phyloP scores from a whole-genome alignment of 2,888 invertebrate genomes.

The Trichopoda pennipes region DNA sequence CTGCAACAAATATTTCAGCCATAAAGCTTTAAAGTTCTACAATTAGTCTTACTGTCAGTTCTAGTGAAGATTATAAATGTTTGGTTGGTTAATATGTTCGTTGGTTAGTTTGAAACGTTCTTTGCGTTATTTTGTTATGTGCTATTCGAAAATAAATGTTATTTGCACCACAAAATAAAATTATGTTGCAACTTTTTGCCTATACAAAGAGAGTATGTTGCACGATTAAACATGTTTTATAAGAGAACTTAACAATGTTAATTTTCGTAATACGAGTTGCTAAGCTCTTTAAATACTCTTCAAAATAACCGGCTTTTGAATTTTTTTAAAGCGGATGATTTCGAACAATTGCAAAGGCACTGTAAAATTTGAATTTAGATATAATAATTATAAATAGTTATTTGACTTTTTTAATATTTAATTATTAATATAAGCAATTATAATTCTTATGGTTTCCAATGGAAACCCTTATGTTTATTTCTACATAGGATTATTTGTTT shows the following conservation, averaged over 20 bases:
- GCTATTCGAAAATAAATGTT: constrained; percentile 2
- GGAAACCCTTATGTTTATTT: too few relatives aligned
- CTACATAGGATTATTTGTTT: too few relatives aligned
- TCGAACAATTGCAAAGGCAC: too few relatives aligned
- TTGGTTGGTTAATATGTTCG: background rate
- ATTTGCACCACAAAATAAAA: constrained; percentile 15
- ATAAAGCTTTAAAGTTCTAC: constrained; percentile 23
- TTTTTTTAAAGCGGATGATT: constrained; percentile 2
- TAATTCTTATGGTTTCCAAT: too few relatives aligned
- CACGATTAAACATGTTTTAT: background rate
- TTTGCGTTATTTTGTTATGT: background rate
- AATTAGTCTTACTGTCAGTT: constrained; percentile 1
- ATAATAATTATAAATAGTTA: too few relatives aligned
- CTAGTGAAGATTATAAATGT: background rate
- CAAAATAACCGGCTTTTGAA: constrained; percentile 8
- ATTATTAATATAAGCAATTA: too few relatives aligned
- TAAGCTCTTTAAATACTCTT: background rate
- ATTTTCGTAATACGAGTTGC: too few relatives aligned
- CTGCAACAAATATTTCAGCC: constrained; percentile 14
- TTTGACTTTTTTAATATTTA: too few relatives aligned
- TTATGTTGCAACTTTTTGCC: constrained; percentile 46
- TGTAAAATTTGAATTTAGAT: too few relatives aligned
- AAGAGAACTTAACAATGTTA: background rate
- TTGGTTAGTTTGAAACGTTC: background rate
- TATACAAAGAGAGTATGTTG: background rate